Evolutionary conservation across 2,888 invertebrate species (phyloP).

Genomic region (Venusia cambrica): DNA sequence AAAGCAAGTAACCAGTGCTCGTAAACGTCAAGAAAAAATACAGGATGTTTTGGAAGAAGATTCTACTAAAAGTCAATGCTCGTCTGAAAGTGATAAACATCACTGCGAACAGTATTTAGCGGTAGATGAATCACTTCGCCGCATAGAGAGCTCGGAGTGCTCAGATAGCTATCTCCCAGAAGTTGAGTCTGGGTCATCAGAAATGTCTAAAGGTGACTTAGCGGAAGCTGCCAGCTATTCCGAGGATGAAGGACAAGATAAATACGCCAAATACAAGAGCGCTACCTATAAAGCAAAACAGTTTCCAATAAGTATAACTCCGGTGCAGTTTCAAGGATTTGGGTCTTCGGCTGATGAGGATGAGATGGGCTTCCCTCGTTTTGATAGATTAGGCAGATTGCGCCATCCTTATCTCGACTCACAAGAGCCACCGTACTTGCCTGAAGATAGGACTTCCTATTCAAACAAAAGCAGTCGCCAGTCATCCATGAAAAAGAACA

Average conservation of each 20-base stretch:
- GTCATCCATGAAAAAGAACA: constrained; percentile 70
- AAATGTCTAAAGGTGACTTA: constrained; percentile 78
- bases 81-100: constrained; percentile 73
- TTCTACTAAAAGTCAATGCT: constrained; percentile 73
- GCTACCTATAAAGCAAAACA: constrained; percentile 65
- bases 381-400: constrained; percentile 81
- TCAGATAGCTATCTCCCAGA: constrained; percentile 86
- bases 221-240: constrained; percentile 71
- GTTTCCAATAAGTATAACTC: constrained; percentile 69
- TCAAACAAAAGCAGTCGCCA: constrained; percentile 74
- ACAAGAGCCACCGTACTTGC: constrained; percentile 68
- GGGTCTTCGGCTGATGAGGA: constrained; percentile 84
- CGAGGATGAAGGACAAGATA: constrained; percentile 78
- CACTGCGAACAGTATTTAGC: constrained; percentile 59
- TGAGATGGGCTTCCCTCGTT: constrained; percentile 84
- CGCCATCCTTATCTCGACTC: constrained; percentile 76
- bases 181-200: constrained; percentile 83
- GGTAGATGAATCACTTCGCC: constrained; percentile 70
- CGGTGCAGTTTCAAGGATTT: constrained; percentile 81
- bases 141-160: constrained; percentile 83
- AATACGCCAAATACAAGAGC: constrained; percentile 68
- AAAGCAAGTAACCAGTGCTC: constrained; percentile 81
- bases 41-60: constrained; percentile 78
- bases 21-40: constrained; percentile 79
- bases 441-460: constrained; percentile 72